These are phyloP conservation scores for Drosophila prolongata DNA, from an alignment of 2,888 invertebrate species.

Conservation along the genomic window DNA sequence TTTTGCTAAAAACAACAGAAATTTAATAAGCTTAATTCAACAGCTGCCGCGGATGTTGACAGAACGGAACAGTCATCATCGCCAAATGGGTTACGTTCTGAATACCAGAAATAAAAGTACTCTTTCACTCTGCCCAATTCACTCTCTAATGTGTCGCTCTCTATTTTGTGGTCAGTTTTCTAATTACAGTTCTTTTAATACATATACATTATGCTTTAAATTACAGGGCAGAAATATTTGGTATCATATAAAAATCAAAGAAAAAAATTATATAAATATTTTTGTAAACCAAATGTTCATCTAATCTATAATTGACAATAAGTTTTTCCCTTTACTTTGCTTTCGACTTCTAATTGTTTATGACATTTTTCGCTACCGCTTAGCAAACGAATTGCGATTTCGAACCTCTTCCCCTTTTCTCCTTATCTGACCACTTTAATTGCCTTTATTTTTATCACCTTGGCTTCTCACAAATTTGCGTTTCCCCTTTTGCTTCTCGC, in stretches of 20 bases:
- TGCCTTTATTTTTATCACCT: constrained; percentile 43
- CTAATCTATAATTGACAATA: not conserved
- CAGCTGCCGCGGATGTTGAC: constrained; percentile 45
- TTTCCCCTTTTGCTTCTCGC: constrained; percentile 12
- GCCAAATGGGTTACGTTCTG: constrained; percentile 72
- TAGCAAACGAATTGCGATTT: not conserved
- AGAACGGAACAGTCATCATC: constrained; percentile 29
- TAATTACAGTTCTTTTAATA: not conserved
- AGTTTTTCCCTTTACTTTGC: not conserved
- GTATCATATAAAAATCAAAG: no score
- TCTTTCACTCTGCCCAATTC: not conserved
- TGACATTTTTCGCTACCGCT: not conserved
- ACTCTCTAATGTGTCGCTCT: not conserved
- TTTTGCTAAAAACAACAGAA: constrained; percentile 51
- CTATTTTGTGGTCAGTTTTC: not conserved
- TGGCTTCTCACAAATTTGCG: constrained; percentile 29
- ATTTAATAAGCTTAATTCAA: constrained; percentile 35
- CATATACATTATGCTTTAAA: not conserved
- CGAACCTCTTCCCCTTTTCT: constrained; percentile 2
- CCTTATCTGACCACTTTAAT: constrained; percentile 22
- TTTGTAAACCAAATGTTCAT: no score
- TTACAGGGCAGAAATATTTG: no score
- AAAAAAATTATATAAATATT: no score
- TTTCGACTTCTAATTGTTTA: not conserved
- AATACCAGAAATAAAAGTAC: constrained; percentile 45